Evolutionary conservation across 1,140 invertebrate genomes (phyloP), one percentile per base, ranked within the genome.

Genomic region (Drosophila ananassae): DNA sequence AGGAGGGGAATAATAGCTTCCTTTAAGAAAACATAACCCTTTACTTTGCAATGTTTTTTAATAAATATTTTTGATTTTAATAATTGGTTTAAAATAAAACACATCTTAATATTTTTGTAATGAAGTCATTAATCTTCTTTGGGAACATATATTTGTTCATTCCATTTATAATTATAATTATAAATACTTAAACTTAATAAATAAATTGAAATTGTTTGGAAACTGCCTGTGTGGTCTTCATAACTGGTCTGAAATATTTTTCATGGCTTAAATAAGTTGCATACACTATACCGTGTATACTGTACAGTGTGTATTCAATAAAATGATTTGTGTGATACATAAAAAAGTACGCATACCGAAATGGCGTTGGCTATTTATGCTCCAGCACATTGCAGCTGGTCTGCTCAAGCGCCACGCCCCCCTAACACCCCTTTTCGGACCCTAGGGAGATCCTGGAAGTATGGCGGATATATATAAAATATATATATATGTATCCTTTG

Each of bases 281-380:
- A 57, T 24, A 24, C 59, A 44, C 7, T 44, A 13, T 5, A 44
- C 41, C 41, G 41, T 13, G 17, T 39, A 52, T 48, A 21, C 34
- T 37, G 34, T 66, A 60, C 41, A 56, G 59, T 52, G 25, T 75
- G 63, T 55, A 64, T 74, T 85, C 74, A 77, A 67, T 72, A 62
- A 87, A 87, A 79, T 83, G 79, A 82, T 83, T 82, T 87, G 82
- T 71, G 79, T 52, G 39, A 53, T 41, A 53, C 62, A 79, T 87
- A 81, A 81, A 77, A 73, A 81, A 74, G 58, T 57, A 71, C 81
- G 74, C 82, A 82, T 82, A 68, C 62, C 51, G 61, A 82, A 87
- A 78, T 89, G 78, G 75, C 75, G 69, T 55, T 66, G 66, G 83
- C 76, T 82, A 83, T 89, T 89, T 89, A 79, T 75, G 75, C 64